Base-by-base conservation (phyloP, 2,797 vertebrate genomes). In the Coccyzus lansbergi region DNA sequence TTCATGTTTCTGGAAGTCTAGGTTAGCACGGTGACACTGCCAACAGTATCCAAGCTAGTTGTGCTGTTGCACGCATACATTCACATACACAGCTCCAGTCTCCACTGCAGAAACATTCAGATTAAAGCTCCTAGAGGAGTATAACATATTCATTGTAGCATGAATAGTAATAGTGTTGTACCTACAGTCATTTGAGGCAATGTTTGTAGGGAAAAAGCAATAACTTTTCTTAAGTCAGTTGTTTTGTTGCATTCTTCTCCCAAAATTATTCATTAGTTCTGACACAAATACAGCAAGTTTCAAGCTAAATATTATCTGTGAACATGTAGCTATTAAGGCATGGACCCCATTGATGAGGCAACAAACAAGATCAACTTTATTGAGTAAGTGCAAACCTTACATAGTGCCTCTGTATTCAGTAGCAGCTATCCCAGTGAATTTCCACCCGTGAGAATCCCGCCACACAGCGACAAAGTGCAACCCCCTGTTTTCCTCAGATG, bases 301-400 rank as follows among this genome's bases (percentile, higher is more conserved):
- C 55, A 82, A 94, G 78, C 38, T 86, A 90, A 88, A 74, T 84
- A 59, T 76, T 88, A 59, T 58, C 88, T 82, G 44, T n/a, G n/a
- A n/a, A n/a, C n/a, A n/a, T n/a, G n/a, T n/a, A n/a, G n/a, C n/a
- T n/a, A n/a, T n/a, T n/a, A n/a, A n/a, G n/a, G n/a, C n/a, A n/a
- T n/a, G n/a, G n/a, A n/a, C n/a, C n/a, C n/a, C n/a, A n/a, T n/a
- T n/a, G n/a, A n/a, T n/a, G n/a, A n/a, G n/a, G n/a, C n/a, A n/a
- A n/a, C n/a, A n/a, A n/a, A n/a, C n/a, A n/a, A n/a, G n/a, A n/a
- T n/a, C n/a, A n/a, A n/a, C n/a, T n/a, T n/a, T n/a, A n/a, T n/a
- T n/a, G n/a, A n/a, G n/a, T n/a, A n/a, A n/a, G n/a, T n/a, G n/a
- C n/a, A n/a, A n/a, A n/a, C n/a, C n/a, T n/a, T n/a, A n/a, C n/a